These are phyloP conservation scores for Serripes groenlandicus DNA, from an alignment of 2,888 invertebrate species.

Conservation along the genomic window DNA sequence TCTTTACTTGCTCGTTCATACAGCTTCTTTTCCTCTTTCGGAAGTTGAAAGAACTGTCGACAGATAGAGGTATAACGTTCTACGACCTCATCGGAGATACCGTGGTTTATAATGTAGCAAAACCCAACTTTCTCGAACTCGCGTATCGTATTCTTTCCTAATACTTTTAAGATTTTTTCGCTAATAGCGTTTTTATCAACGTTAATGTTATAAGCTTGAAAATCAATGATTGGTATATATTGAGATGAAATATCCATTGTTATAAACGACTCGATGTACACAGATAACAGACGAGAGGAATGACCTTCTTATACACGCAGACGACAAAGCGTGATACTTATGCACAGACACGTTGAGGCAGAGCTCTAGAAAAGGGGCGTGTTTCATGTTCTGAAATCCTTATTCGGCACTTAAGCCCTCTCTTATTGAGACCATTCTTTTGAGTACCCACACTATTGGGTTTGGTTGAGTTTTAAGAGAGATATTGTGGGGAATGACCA, in stretches of 20 bases:
- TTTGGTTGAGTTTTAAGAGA: too few relatives aligned
- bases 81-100: not conserved
- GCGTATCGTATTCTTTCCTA: not conserved
- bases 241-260: not conserved
- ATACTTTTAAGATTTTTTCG: not conserved
- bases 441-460: too few relatives aligned
- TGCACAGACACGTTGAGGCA: too few relatives aligned
- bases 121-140: slow-evolving; percentile 12
- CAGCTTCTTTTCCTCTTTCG: slow-evolving; percentile 32
- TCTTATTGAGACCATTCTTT: too few relatives aligned
- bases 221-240: not conserved
- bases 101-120: slow-evolving; percentile 21
- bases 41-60: slow-evolving; percentile 40
- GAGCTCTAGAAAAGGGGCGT: too few relatives aligned
- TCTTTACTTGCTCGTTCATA: slow-evolving; percentile 23
- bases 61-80: not conserved
- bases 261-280: not conserved
- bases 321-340: too few relatives aligned
- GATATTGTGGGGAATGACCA: too few relatives aligned
- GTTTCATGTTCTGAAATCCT: too few relatives aligned
- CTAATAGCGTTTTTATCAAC: not conserved
- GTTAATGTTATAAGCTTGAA: not conserved
- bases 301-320: not conserved
- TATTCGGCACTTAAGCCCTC: too few relatives aligned
- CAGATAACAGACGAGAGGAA: too few relatives aligned